phyloP scores from a whole-genome alignment of 2,888 invertebrate genomes.

The Cabera pusaria region DNA sequence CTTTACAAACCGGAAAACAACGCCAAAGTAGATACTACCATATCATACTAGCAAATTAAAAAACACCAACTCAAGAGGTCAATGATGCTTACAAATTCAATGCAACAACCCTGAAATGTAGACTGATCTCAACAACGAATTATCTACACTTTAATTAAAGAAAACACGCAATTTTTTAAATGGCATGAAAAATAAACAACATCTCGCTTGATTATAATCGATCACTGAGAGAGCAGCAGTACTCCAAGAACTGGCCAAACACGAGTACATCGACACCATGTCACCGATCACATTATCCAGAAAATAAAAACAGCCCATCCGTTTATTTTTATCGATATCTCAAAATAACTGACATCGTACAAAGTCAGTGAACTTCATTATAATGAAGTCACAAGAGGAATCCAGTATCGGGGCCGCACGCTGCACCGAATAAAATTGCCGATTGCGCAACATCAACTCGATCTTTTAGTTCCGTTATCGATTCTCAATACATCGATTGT shows the following conservation, averaged over 20 bases:
- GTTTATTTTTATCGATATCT: slow-evolving; percentile 34
- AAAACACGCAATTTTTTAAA: no score
- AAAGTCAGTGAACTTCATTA: slow-evolving; percentile 51
- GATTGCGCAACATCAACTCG: slow-evolving; percentile 63
- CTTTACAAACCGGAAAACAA: no score
- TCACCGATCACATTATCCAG: slow-evolving; percentile 24
- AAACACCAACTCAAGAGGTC: no score
- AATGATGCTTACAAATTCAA: no score
- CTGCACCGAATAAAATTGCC: slow-evolving; percentile 61
- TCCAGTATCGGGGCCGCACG: slow-evolving; percentile 55
- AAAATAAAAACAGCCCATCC: slow-evolving; percentile 23
- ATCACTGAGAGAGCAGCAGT: slow-evolving; percentile 5
- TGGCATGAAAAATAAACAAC: no score
- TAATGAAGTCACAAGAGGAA: slow-evolving; percentile 55
- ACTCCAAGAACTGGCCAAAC: slow-evolving; percentile 2
- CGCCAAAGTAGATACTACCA: no score
- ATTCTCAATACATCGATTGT: slow-evolving; percentile 53
- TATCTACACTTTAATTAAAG: no score
- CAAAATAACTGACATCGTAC: slow-evolving; percentile 40
- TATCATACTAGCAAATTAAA: no score
- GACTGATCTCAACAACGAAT: no score
- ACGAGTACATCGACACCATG: slow-evolving; percentile 12
- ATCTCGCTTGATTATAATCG: no score
- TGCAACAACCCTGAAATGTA: no score
- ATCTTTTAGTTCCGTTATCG: slow-evolving; percentile 62